Base-by-base conservation (phyloP, 1,140 invertebrate genomes). In the Lepidurus packardi region DNA sequence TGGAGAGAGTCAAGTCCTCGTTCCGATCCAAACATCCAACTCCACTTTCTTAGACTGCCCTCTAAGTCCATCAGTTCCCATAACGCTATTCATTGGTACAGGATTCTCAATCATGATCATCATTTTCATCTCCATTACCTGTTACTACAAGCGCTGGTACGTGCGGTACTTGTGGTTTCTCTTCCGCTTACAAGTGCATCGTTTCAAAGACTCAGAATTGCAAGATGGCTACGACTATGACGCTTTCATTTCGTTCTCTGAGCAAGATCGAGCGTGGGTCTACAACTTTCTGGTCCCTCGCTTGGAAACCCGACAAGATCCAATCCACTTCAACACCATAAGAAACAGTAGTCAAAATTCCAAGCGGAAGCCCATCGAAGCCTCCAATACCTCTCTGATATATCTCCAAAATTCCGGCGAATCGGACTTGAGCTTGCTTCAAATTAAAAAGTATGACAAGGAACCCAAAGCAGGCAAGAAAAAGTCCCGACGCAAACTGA, bases 251-350 rank as follows among this genome's bases (percentile, higher is more conserved):
- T 80, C 79, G 16, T 80, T 77, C 24, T 74, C 43, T 11, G 79
- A 80, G 77, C n/a, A 80, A 1, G 79, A 80, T 42, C 79, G 79
- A 13, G 43, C 65, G n/a, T 80, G 79, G 79, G 79, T 80, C 34
- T 80, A 80, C 41, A 73, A 76, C 16, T 43, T 78, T 47, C 76
- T 80, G 16, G 76, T 80, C 1, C 79, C 79, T 5, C 43, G 77
- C 21, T 74, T 80, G 42, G 79, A 80, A 77, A 41, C 16, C 21
- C 53, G 21, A 21, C 53, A 21, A 65, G 13, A 65, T 65, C 53
- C 53, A n/a, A n/a, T n/a, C 1, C 7, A 65, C 16, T 65, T 65
- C 53, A 65, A 65, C 53, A 65, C 53, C 21, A 34, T n/a, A 7
- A 0, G 16, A 10, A 43, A 45, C 43, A 34, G 21, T 77, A 6